Evolutionary conservation across 2,888 invertebrate genomes (phyloP), one percentile per base, ranked within the genome.

Genomic region (Andrena hattorfiana): DNA sequence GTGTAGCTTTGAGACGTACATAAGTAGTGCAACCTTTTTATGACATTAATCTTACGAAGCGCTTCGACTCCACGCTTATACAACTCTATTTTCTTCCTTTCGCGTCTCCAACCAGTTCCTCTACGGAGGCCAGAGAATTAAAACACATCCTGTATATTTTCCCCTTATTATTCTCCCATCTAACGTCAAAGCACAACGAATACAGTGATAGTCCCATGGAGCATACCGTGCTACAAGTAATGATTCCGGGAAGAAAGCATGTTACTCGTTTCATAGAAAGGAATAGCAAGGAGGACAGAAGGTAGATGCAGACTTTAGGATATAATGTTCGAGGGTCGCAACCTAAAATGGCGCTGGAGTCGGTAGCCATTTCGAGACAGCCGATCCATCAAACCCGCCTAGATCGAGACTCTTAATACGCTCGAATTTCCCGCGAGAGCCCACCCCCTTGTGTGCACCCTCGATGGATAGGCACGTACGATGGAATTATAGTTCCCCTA

Each of bases 401-500:
- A 66, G 81, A 83, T 77, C 79, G 76, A 62, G 86, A 83, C 87
- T 87, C 89, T 86, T 91, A 89, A 90, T 90, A 89, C 85, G 81
- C 83, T 85, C 81, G 89, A 89, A 91, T 92, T 91, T 89, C 91
- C 90, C 90, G 85, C 76, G 88, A 87, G 91, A 87, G 79, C 83
- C 23, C 56, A 20, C 56, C 56, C 78, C 83, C 71, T 68, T 60
- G 23, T 71, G 56, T 64, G 48, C 62, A 35, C 67, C 59, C 64
- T 83, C 85, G 81, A 87, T 85, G 86, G 89, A 91, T 91, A 85
- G 87, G 89, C 83, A 89, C 85, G 71, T 86, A 87, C 86, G 90
- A 91, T 92, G 85, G 90, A 93, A 92, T 93, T 92, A 92, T 91
- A 89, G 89, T 89, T 91, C 92, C 90, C 92, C 87, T 88, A 90